Base-by-base conservation (phyloP, 2,113 vertebrate genomes). In the Nothocercus julius region DNA sequence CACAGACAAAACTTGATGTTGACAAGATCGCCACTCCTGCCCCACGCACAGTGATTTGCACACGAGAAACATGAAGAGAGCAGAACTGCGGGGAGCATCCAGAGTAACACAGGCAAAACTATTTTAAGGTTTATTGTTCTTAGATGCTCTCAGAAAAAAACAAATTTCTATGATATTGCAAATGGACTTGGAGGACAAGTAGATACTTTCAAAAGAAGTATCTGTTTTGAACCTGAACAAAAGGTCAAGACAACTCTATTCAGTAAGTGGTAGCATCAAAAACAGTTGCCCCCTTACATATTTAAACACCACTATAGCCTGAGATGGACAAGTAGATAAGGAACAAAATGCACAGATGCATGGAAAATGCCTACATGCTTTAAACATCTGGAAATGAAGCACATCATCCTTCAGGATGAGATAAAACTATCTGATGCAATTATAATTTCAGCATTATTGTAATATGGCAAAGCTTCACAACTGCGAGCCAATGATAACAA, bases 401-500 rank as follows among this genome's bases (percentile, higher is more conserved):
- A 68, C 38, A 62, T 63, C 34, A 76, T 51, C 63, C 82, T 93
- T 87, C 79, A 87, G 62, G 15, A 32, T 0, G 22, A 88, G 70
- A 75, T 82, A 90, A 79, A 90, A 42, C 58, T 72, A 49, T 82
- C 42, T 73, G 79, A 90, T 62, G 88, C 47, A 93, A 85, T 93
- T 90, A 87, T 80, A 85, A 95, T 92, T 87, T 92, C 76, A 80
- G 24, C 72, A 53, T 82, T 80, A 84, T 87, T 72, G 72, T 92
- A 40, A n/a, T 76, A 53, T 72, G 67, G 66, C 42, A 80, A 76
- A 74, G 79, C 66, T 90, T 68, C 75, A 82, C 67, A 68, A 92
- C 67, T 83, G 85, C 67, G 91, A 95, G 74, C 66, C 62, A 72
- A 87, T 0, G 9, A 95, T 82, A 95, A 87, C 75, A 90, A 82